Evolutionary conservation across 1,140 invertebrate species (phyloP), one percentile per base, ranked within the genome.

Genomic region (Wasmannia auropunctata): DNA sequence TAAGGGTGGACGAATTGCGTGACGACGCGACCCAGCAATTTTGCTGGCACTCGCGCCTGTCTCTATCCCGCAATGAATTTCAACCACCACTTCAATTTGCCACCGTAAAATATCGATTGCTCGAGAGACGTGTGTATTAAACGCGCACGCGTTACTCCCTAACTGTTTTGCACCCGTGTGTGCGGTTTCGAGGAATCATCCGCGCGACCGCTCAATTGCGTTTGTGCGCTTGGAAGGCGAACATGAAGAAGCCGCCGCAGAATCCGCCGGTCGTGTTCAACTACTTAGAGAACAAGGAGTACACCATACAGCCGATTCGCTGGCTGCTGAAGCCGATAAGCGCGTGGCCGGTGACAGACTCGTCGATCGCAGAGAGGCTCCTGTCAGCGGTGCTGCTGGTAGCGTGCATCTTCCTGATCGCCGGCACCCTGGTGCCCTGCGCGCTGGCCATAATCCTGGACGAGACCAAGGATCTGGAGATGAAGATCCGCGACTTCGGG

Each of bases 261-360:
- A 40, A 58, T 7, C 7, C 60, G 54, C 22, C 2, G 2, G 67
- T 81, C 31, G 81, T 63, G 74, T n/a, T 87, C 5, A 70, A 58
- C 0, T 83, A 77, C 10, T 31, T 67, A 7, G 49, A 85, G n/a
- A 34, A 80, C 28, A 37, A 31, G 58, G 31, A 87, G 1, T 87
- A 89, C 69, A 80, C 46, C 25, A 75, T 88, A 49, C 16, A 56
- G 31, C 25, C 87, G 1, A 86, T 79, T 56, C 81, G 87, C 6
- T 91, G 88, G 90, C 43, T 86, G 1, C 31, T 92, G 0, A 91
- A 80, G 8, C 77, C 89, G 0, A 90, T 92, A 43, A 89, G 91
- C 19, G 76, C 54, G 2, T 92, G 91, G 91, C 87, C 88, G 0
- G 11, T 51, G 1, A 49, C 37, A 0, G 3, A 31, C 0, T 76